phyloP scores from a whole-genome alignment of 2,113 vertebrate species.

The Aviceda subcristata region DNA sequence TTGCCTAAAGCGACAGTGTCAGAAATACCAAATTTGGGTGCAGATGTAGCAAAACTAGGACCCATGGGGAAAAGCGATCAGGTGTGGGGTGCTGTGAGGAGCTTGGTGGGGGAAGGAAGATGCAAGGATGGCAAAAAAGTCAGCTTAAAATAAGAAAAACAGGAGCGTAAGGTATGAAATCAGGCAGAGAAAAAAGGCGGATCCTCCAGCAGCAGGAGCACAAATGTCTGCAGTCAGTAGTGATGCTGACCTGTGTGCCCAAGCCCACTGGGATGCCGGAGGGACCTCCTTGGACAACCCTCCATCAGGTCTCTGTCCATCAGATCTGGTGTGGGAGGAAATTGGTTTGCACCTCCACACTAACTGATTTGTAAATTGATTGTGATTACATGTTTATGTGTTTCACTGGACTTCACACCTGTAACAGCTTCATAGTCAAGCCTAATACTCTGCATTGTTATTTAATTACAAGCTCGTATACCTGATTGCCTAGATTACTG shows the following conservation, averaged over 20 bases:
- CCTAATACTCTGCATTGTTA: neutral
- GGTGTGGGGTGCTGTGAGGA: neutral
- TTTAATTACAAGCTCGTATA: neutral
- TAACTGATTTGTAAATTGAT: neutral
- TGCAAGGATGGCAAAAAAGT: neutral
- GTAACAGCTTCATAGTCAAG: neutral
- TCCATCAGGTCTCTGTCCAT: neutral
- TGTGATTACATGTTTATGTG: neutral
- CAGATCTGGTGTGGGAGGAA: neutral
- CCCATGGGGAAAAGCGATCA: neutral
- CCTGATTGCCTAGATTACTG: neutral
- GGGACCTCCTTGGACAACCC: neutral
- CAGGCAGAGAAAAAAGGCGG: neutral
- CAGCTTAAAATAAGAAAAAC: neutral
- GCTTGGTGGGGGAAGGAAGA: neutral
- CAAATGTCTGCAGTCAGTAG: rapidly evolving
- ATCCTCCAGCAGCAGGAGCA: neutral
- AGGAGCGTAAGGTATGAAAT: neutral
- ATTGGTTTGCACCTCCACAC: neutral
- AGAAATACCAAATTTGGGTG: neutral
- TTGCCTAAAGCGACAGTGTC: neutral
- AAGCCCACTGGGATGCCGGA: too few species aligned
- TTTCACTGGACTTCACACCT: neutral
- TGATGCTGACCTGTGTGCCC: neutral
- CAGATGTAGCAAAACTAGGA: neutral